Base-by-base conservation (phyloP, 1,140 invertebrate species). In the Nephotettix cincticeps region DNA sequence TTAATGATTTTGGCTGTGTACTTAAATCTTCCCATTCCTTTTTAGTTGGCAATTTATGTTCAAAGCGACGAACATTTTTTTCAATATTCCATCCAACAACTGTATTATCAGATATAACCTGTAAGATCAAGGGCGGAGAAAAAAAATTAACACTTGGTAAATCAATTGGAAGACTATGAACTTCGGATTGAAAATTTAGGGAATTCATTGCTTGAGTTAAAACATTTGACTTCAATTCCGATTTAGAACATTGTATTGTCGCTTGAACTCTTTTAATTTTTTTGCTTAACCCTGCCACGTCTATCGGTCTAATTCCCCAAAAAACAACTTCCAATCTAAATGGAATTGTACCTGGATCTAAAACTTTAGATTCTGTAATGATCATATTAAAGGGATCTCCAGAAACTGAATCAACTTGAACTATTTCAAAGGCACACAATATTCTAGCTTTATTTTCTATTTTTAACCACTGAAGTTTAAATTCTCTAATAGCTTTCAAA, bases 261-360 rank as follows among this genome's bases (percentile, higher is more conserved):
- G 19, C 21, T n/a, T 80, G 76, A 17, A 77, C 79, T 1, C n/a
- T 9, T 25, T 40, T 23, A 6, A 56, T 54, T 9, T 69, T 1
- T 45, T 27, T 21, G 17, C 23, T 67, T 11, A 28, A 6, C 25
- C 54, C 40, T 0, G 40, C 47, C 14, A 36, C 32, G 14, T 36
- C 32, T 14, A 36, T 14, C 14, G 64, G 19, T 28, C 70, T 28
- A 6, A 71, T 30, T 9, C 70, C 70, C 70, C 70, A 71, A 71
- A 67, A 71, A 0, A 67, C 9, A 6, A 71, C 63, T 13, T 67
- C 19, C 36, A 71, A 43, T 56, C 70, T 71, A 30, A 25, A 6
- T 3, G 23, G 11, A 45, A 66, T 23, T 51, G 23, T 47, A 6
- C 47, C 70, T 21, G 43, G 25, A 71, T 51, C 47, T 6, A 51